Conservation (phyloP, 2,888 invertebrate species). For the Drosophila picticornis region DNA sequence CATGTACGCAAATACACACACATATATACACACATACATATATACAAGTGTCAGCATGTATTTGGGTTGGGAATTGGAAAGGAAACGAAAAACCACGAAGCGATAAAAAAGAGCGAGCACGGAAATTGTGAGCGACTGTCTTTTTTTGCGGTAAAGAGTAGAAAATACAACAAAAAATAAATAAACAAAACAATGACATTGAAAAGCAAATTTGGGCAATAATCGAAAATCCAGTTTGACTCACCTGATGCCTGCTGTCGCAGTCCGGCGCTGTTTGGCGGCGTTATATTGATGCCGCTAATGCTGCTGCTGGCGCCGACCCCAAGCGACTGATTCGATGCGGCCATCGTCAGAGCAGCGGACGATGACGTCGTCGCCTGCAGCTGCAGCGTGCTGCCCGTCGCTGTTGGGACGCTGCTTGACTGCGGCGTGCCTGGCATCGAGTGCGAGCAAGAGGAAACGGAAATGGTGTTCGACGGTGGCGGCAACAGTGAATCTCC, state of each 20-base stretch:
- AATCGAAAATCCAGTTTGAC: conserved; percentile 35
- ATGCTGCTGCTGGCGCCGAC: conserved; percentile 64
- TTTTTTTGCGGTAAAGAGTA: conserved; percentile 9
- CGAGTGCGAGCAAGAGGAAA: conserved; percentile 46
- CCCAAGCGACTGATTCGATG: conserved; percentile 77
- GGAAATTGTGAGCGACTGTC: conserved; percentile 21
- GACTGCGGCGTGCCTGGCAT: conserved; percentile 64
- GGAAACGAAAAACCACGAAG: conserved; percentile 37
- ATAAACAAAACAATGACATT: conserved; percentile 57
- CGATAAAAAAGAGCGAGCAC: conserved; percentile 25
- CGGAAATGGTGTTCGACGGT: conserved; percentile 12
- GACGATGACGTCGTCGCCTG: conserved; percentile 52
- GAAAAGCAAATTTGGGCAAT: conserved; percentile 45
- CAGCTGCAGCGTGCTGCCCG: conserved; percentile 72
- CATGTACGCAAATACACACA: conserved; percentile 18
- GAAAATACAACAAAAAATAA: conserved; percentile 3
- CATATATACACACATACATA: neutral
- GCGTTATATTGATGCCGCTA: conserved; percentile 79
- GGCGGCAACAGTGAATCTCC: conserved; percentile 66
- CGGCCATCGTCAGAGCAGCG: conserved; percentile 71
- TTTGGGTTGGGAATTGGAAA: conserved; percentile 27
- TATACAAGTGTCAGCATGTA: neutral
- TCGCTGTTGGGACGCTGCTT: conserved; percentile 68
- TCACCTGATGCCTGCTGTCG: conserved; percentile 82
- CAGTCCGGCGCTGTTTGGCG: conserved; percentile 83